Conservation (phyloP, 2,113 vertebrate genomes). For the Hippocampus abdominalis region DNA sequence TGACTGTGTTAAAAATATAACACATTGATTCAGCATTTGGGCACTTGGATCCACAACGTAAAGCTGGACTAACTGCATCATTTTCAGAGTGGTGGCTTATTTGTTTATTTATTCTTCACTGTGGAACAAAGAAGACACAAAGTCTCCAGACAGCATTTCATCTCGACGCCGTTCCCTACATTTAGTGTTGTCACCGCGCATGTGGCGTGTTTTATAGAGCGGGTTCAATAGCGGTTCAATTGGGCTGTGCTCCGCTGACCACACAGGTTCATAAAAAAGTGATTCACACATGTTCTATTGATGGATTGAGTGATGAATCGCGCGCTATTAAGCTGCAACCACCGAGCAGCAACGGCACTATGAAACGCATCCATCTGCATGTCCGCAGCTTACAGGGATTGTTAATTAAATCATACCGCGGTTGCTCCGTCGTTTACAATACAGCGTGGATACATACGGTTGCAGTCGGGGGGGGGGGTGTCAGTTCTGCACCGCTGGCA, state of each 20-base stretch:
- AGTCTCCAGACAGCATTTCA: neutral
- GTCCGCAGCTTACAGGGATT: neutral
- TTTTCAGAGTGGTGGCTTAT: too few species aligned
- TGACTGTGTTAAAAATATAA: too few species aligned
- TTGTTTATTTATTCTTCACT: too few species aligned
- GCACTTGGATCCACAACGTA: too few species aligned
- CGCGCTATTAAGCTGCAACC: neutral
- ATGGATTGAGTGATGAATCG: neutral
- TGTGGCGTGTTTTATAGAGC: neutral
- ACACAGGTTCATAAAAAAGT: neutral
- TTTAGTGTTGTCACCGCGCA: neutral
- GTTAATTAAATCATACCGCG: conserved; percentile 18
- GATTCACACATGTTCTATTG: conserved; percentile 1
- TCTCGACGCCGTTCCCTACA: neutral
- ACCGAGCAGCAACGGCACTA: neutral
- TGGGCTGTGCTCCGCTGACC: neutral
- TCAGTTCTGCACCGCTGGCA: neutral
- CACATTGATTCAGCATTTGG: too few species aligned
- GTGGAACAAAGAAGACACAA: too few species aligned
- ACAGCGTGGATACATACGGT: conserved; percentile 10
- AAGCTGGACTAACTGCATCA: too few species aligned
- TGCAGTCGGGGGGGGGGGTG: neutral
- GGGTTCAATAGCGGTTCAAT: neutral
- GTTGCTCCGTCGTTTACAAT: conserved; percentile 21
- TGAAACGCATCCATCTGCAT: neutral